Conservation (phyloP, 2,113 vertebrate species). For the Oxyura jamaicensis region DNA sequence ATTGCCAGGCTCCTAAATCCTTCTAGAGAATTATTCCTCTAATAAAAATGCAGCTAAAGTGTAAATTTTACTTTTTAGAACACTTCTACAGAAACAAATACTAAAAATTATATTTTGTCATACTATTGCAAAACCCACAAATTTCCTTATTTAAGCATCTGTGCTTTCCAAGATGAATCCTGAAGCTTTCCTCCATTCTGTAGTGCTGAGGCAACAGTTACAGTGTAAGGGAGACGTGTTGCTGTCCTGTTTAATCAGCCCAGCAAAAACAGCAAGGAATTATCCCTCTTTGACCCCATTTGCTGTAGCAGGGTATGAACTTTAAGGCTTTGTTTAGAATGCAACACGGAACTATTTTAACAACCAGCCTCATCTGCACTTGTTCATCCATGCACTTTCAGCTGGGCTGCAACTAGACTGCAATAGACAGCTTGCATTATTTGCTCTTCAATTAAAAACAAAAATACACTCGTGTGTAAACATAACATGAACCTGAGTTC, state of each 20-base stretch:
- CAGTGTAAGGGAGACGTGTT: background rate
- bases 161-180: background rate
- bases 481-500: background rate
- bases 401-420: background rate
- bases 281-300: background rate
- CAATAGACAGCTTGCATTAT: background rate
- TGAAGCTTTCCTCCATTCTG: background rate
- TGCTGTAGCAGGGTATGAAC: background rate
- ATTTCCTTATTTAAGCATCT: background rate
- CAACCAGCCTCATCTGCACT: background rate
- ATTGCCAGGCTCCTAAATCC: background rate
- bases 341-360: background rate
- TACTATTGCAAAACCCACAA: background rate
- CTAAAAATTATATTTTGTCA: background rate
- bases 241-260: background rate
- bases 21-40: background rate
- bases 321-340: background rate
- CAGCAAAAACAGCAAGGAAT: background rate
- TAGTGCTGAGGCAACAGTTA: background rate
- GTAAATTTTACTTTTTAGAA: background rate
- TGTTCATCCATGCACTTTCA: background rate
- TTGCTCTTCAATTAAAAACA: background rate
- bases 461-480: background rate
- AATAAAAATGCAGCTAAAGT: conserved; percentile 4
- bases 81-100: background rate